Percentiles rank a stretch among this genome's conserved stretches.
phyloP scores from a whole-genome alignment of 2,888 invertebrate species.

The Aquatica leii region DNA sequence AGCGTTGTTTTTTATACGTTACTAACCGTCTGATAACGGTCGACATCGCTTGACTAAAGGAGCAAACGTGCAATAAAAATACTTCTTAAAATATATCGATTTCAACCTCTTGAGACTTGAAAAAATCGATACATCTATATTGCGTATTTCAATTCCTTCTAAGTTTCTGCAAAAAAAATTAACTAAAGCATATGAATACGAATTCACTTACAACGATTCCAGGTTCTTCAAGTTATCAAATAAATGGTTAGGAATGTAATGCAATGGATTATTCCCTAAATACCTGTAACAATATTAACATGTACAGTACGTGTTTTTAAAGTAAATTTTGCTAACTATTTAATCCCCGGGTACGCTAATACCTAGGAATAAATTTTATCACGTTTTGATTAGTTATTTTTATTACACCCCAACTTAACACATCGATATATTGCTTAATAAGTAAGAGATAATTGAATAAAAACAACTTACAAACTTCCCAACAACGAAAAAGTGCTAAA shows the following conservation, averaged over 20 bases:
- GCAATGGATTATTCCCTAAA: constrained; percentile 57
- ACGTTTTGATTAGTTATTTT: constrained; percentile 4
- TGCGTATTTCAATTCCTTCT: constrained; percentile 63
- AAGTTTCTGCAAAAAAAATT: constrained; percentile 59
- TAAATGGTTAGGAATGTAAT: constrained; percentile 38
- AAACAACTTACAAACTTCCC: constrained; percentile 17
- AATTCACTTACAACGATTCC: constrained; percentile 46
- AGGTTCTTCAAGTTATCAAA: constrained; percentile 41
- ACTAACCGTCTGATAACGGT: constrained; percentile 68
- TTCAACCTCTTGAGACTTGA: constrained; percentile 61
- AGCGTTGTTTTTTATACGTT: not conserved
- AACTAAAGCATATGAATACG: constrained; percentile 13
- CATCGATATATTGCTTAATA: too few relatives aligned
- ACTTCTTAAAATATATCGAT: constrained; percentile 69
- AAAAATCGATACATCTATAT: constrained; percentile 64
- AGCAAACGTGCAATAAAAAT: constrained; percentile 70
- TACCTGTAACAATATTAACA: constrained; percentile 48
- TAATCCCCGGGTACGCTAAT: not conserved
- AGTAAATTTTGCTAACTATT: not conserved
- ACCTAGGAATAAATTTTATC: not conserved
- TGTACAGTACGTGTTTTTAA: constrained; percentile 5
- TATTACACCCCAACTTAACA: not conserved
- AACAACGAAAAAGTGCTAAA: constrained; percentile 13
- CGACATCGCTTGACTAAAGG: constrained; percentile 66
- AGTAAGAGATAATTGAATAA: not conserved